Base-by-base conservation (phyloP, 2,113 vertebrate species). In the Donacobius atricapilla region DNA sequence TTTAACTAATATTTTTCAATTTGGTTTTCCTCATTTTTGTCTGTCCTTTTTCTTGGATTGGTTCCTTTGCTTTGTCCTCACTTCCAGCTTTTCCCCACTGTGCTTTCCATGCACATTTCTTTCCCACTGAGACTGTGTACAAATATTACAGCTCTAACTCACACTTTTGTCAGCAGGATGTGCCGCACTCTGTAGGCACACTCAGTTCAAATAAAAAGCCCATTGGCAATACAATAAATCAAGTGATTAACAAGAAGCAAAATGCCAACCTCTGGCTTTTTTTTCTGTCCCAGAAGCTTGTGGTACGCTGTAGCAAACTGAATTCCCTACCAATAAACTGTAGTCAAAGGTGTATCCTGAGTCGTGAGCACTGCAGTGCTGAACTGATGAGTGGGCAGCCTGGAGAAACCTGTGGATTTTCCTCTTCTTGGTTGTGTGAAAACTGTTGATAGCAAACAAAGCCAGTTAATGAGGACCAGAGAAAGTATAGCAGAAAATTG, bases 121-220 rank as follows among this genome's bases (percentile, higher is more conserved):
- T 89, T 93, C 90, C 94, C 79, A 68, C 95, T 94, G 96, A 92
- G 94, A 84, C 39, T 93, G 84, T 96, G 87, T 63, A 95, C 86
- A 95, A 95, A 96, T 97, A 96, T 95, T 97, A 92, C 90, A 89
- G 44, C 83, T 94, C 92, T 96, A 97, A 90, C 91, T 96, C 87
- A 87, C 92, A 86, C 89, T 90, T 96, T 78, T 93, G 54, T 94
- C 96, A 90, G 91, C 83, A 80, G 83, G 96, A 95, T 90, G 50
- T 94, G 87, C 90, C 0, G 2, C 61, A 73, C 60, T 92, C 87
- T 64, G 80, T 95, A 60, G 89, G 80, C 80, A 87, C 63, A 63
- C 77, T 85, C 85, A 15, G 58, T 94, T 94, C 53, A 94, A 83
- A 91, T 94, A 86, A 81, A 96, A 97, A 96, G 77, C 89, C 91